A percentile compares a stretch with the other conserved stretches of the same genome.
Conservation (phyloP, 2,797 vertebrate genomes). For the Peromyscus eremicus region DNA sequence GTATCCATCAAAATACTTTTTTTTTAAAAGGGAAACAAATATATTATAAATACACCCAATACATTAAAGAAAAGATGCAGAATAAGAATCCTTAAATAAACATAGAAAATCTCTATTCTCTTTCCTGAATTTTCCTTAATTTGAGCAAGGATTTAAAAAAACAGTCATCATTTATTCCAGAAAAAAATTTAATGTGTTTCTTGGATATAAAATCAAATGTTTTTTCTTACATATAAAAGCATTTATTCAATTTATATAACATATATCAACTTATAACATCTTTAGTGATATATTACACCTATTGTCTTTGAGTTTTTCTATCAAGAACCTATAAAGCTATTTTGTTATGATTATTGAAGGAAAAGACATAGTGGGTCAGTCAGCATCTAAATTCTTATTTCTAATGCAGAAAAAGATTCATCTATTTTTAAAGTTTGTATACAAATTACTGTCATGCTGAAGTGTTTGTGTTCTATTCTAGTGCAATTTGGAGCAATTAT, state of each 20-base stretch:
- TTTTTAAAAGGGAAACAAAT: background rate
- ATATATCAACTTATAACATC: background rate
- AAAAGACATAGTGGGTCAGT: background rate
- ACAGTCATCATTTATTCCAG: background rate
- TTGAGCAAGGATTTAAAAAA: background rate
- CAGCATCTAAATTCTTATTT: background rate
- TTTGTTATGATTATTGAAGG: background rate
- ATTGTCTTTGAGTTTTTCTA: background rate
- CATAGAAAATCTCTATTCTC: background rate
- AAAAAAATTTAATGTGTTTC: background rate
- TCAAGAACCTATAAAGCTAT: background rate
- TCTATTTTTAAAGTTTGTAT: background rate
- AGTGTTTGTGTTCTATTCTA: background rate
- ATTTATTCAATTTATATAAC: background rate
- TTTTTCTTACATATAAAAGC: background rate
- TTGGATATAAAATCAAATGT: background rate
- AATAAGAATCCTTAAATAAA: background rate
- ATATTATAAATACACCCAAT: background rate
- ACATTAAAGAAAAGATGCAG: background rate
- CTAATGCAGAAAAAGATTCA: background rate
- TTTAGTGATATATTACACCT: background rate
- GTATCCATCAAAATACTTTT: background rate
- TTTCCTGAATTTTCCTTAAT: background rate
- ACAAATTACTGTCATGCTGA: background rate
- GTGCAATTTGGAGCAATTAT: background rate